Evolutionary conservation across 1,140 invertebrate species (phyloP).

Genomic region (Musca vetustissima): DNA sequence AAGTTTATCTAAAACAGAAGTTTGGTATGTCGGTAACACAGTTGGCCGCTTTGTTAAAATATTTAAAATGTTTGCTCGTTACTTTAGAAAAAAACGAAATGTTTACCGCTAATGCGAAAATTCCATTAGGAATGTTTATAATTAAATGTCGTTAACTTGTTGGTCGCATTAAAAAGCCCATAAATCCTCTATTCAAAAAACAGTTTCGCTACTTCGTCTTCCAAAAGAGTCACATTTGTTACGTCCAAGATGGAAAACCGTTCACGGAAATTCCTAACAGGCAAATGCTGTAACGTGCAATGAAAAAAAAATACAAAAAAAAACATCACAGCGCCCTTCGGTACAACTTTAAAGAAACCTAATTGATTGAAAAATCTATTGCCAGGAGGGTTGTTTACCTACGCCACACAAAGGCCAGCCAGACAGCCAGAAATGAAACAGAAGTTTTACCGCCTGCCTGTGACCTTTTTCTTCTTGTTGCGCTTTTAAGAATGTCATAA

Average conservation of each 20-base stretch:
- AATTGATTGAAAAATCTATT: slow-evolving; percentile 33
- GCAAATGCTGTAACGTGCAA: no score
- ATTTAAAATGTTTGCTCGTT: slow-evolving; percentile 9
- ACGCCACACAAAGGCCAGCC: background rate
- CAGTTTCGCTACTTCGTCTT: background rate
- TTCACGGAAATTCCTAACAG: background rate
- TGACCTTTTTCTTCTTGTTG: slow-evolving; percentile 27
- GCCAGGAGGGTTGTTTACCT: slow-evolving; percentile 25
- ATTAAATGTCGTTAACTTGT: slow-evolving; percentile 32
- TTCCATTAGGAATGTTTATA: slow-evolving; percentile 30
- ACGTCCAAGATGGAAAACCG: background rate
- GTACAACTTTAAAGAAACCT: slow-evolving; percentile 30
- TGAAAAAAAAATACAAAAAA: slow-evolving; percentile 15
- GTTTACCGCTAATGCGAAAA: slow-evolving; percentile 27
- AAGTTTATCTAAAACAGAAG: no score
- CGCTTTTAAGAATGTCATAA: slow-evolving; percentile 23
- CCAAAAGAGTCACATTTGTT: background rate
- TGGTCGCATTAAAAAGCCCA: slow-evolving; percentile 29
- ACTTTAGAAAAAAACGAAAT: slow-evolving; percentile 8
- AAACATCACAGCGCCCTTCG: background rate
- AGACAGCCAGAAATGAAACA: no score
- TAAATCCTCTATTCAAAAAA: slow-evolving; percentile 28
- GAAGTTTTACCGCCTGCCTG: background rate
- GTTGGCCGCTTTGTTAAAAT: background rate
- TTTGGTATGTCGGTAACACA: no score